Evolutionary conservation across 2,888 invertebrate genomes (phyloP).

Genomic region (Patella depressa): DNA sequence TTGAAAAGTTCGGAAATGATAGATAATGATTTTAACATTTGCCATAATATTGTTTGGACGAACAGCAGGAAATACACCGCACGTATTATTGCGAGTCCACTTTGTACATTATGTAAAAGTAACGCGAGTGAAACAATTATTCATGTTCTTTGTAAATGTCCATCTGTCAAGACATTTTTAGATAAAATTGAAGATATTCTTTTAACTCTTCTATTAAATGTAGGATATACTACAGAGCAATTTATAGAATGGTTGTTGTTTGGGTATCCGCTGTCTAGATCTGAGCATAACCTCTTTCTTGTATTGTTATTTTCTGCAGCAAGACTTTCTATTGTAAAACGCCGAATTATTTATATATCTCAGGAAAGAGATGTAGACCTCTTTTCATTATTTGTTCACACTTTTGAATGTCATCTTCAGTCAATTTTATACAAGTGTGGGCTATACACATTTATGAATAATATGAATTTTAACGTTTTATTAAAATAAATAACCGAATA

Average conservation of each 20-base stretch:
- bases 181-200: neutral
- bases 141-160: neutral
- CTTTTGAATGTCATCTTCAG: neutral
- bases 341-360: neutral
- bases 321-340: neutral
- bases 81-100: neutral
- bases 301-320: neutral
- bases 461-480: neutral
- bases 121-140: neutral
- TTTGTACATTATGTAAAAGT: neutral
- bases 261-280: neutral
- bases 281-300: neutral
- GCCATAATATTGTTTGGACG: neutral
- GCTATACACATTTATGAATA: neutral
- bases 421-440: neutral
- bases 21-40: neutral
- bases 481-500: neutral
- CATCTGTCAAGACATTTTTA: neutral
- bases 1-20: neutral
- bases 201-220: neutral
- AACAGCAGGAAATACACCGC: neutral
- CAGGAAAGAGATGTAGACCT: neutral
- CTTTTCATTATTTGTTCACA: neutral
- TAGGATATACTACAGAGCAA: neutral
- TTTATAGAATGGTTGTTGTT: neutral